Evolutionary conservation across 1,140 invertebrate species (phyloP), one percentile per base, ranked within the genome.

Genomic region (Pseudobourletiella spinata): DNA sequence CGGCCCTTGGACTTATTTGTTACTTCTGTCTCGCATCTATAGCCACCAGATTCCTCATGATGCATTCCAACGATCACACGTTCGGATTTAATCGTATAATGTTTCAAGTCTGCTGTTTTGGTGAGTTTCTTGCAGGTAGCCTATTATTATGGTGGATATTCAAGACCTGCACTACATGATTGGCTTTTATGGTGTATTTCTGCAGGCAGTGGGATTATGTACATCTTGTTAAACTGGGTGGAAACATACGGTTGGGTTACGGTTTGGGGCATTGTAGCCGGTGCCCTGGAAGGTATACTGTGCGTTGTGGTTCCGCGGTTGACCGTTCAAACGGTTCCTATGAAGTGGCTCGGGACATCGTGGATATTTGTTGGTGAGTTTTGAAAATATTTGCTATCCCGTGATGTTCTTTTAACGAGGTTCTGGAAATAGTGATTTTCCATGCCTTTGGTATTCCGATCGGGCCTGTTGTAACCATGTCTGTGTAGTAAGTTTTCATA

Each of bases 81-180:
- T 63, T 63, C 44, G 15, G 6, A 18, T 57, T 48, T 20, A 57
- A 63, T 29, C 35, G 61, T 16, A 57, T 30, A 14, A 1, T 57
- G 1, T 63, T 63, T 39, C 39, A 48, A 18, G 30, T 25, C 18
- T 14, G 3, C 3, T 29, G 22, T 16, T 35, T 57, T 18, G 52
- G 61, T 63, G 56, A 60, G 15, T 22, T 15, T 24, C 8, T 24
- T 4, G n/a, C n/a, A n/a, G n/a, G n/a, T n/a, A n/a, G n/a, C n/a
- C n/a, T n/a, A n/a, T n/a, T n/a, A 8, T 39, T 39, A 39, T 39
- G 48, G 24, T 48, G 18, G 14, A 26, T 14, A 14, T 18, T 52
- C 3, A 35, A 52, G 28, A 48, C 32, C 30, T n/a, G n/a, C n/a
- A n/a, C n/a, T n/a, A n/a, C n/a, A n/a, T n/a, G n/a, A n/a, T n/a